Percentiles rank a stretch among this genome's conserved stretches.
phyloP scores from a whole-genome alignment of 1,140 invertebrate genomes.

The Euwallacea fornicatus region DNA sequence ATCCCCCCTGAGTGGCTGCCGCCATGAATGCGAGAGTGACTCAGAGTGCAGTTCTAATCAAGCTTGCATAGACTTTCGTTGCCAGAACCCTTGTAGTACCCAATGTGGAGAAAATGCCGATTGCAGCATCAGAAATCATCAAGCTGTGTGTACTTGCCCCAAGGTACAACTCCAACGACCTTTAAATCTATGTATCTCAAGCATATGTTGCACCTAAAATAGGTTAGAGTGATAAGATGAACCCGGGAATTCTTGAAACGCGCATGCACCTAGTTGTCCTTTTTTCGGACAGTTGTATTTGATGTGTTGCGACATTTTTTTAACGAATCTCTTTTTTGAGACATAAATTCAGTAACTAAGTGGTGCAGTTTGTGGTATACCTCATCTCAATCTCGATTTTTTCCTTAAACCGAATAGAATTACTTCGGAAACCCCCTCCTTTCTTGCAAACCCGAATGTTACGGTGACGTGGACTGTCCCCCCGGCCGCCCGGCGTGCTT shows the following conservation, averaged over 20 bases:
- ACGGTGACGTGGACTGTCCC: conserved; percentile 73
- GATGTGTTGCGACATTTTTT: too few relatives aligned
- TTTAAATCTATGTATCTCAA: not conserved
- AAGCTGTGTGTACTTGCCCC: conserved; percentile 79
- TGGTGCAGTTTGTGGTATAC: not conserved
- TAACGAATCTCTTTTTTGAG: too few relatives aligned
- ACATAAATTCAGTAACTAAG: too few relatives aligned
- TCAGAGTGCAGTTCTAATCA: conserved; percentile 69
- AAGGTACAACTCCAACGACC: conserved; percentile 57
- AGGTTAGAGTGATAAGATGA: too few relatives aligned
- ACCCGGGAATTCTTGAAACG: too few relatives aligned
- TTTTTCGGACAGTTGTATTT: not conserved
- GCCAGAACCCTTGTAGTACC: conserved; percentile 72
- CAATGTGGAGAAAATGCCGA: conserved; percentile 79
- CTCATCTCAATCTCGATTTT: not conserved
- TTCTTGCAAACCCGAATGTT: conserved; percentile 75
- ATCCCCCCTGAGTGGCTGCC: conserved; percentile 72
- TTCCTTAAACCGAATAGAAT: conserved; percentile 51
- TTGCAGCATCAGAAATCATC: conserved; percentile 73
- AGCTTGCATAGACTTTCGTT: conserved; percentile 75
- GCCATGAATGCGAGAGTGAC: conserved; percentile 77
- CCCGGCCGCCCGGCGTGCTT: conserved; percentile 74
- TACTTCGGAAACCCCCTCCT: conserved; percentile 74
- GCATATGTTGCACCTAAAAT: too few relatives aligned
- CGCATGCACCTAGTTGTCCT: too few relatives aligned